Conservation (phyloP, 2,888 invertebrate species). For the Sclerodermus sp. region DNA sequence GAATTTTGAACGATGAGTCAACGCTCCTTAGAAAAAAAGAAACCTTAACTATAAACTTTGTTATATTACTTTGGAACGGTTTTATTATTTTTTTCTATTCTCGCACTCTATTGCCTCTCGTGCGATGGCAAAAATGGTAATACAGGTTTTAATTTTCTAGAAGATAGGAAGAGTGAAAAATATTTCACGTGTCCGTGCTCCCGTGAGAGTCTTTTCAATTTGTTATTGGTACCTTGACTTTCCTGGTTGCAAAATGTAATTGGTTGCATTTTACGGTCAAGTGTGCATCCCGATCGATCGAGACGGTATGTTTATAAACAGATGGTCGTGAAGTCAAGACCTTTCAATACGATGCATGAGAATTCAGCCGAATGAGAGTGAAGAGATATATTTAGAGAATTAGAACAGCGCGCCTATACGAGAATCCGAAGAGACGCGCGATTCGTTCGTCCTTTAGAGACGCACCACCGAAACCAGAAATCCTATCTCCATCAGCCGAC, state of each 20-base stretch:
- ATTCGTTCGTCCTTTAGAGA: constrained; percentile 1
- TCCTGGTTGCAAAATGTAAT: background rate
- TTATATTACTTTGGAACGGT: background rate
- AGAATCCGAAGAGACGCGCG: constrained; percentile 14
- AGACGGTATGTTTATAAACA: constrained; percentile 49
- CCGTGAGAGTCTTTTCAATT: too few relatives aligned
- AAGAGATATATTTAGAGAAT: constrained; percentile 51
- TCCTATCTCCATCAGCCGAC: background rate
- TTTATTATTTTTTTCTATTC: too few relatives aligned
- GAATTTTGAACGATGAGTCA: constrained; percentile 29
- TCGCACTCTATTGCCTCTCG: too few relatives aligned
- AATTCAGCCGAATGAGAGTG: constrained; percentile 36
- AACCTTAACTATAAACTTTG: background rate
- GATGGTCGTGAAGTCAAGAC: constrained; percentile 50
- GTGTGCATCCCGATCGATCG: constrained; percentile 24
- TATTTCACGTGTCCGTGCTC: too few relatives aligned
- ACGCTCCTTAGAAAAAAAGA: constrained; percentile 3
- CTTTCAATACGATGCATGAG: constrained; percentile 38
- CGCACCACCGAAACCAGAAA: background rate
- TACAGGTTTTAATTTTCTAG: too few relatives aligned
- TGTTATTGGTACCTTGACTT: too few relatives aligned
- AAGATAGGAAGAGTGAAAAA: too few relatives aligned
- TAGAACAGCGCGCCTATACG: constrained; percentile 40
- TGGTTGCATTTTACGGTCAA: constrained; percentile 7
- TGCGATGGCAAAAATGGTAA: too few relatives aligned